Percentiles rank a stretch among this genome's conserved stretches.
Conservation (phyloP, 2,888 invertebrate species). For the Falcaria lacertinaria region DNA sequence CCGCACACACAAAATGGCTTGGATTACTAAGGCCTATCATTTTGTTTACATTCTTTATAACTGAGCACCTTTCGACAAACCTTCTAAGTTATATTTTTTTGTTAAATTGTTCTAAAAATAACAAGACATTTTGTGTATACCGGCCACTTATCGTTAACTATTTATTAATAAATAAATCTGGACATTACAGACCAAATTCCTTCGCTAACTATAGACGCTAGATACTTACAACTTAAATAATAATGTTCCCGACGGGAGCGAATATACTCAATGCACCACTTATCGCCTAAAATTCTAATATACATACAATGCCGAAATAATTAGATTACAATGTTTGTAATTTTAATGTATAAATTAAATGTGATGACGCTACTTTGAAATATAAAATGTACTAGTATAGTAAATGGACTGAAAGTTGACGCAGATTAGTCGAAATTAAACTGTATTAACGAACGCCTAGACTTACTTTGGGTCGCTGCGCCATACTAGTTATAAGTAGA, state of each 20-base stretch:
- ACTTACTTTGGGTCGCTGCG: too few species aligned
- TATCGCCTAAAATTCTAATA: conserved; percentile 63
- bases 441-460: too few species aligned
- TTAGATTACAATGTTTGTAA: conserved; percentile 33
- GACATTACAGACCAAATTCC: conserved; percentile 1
- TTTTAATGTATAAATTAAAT: conserved; percentile 12
- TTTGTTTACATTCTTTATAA: conserved; percentile 11
- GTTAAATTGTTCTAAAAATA: not conserved
- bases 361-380: conserved; percentile 26
- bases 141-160: not conserved
- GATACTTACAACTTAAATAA: conserved; percentile 39
- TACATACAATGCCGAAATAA: conserved; percentile 58
- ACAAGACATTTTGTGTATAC: not conserved
- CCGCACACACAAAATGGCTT: conserved; percentile 9
- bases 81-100: not conserved
- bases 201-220: conserved; percentile 13
- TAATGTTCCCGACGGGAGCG: conserved; percentile 44
- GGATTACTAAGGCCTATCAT: conserved; percentile 59
- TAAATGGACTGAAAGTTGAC: too few species aligned
- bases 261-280: conserved; percentile 61
- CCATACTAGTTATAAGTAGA: too few species aligned
- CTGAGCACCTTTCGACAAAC: too few species aligned
- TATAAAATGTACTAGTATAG: conserved; percentile 4
- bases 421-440: too few species aligned
- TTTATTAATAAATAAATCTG: conserved; percentile 2